Base-by-base conservation (phyloP, 2,888 invertebrate species). In the Ormyrus rosae region DNA sequence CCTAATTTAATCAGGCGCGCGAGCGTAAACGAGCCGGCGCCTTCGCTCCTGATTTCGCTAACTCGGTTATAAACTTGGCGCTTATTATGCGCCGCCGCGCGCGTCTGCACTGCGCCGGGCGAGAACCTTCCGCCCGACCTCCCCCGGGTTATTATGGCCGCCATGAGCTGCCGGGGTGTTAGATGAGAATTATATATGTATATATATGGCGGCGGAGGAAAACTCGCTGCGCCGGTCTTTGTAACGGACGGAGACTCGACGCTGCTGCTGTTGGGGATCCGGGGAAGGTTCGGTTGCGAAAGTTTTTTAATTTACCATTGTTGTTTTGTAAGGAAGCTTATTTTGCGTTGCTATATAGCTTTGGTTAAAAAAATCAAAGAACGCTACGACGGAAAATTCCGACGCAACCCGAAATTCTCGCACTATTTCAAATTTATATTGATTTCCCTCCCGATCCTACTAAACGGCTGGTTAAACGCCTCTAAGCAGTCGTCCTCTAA, bases 1-100 rank as follows among this genome's bases (percentile, higher is more conserved):
- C 85, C 86, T 90, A 90, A 90, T 90, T 90, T 90, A 89, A 90
- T 90, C 89, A 89, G 70, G 70, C 58, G 80, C 53, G 75, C 71
- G 80, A 75, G 82, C 81, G 83, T 83, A 83, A 81, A 81, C 82
- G 82, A 77, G 83, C 83, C 78, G 72, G 81, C 78, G 80, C 81
- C 78, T 84, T 82, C 78, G 80, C 82, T 81, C 82, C 85, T 86
- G 86, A 88, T 87, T 86, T 87, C 84, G 84, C 87, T 87, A 88
- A 88, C 87, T 87, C 84, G 86, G 87, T 88, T 88, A 88, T 87
- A 88, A 88, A 88, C 86, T 88, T 85, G 84, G 85, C 85, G 84
- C 85, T 85, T 87, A 88, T 88, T 88, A 88, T 84, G 81, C 77
- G 65, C 81, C 3, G 5, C 7, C n/a, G 7, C 8, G 46, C 45